Conservation (phyloP, 2,797 vertebrate genomes). For the Macropus fuliginosus region DNA sequence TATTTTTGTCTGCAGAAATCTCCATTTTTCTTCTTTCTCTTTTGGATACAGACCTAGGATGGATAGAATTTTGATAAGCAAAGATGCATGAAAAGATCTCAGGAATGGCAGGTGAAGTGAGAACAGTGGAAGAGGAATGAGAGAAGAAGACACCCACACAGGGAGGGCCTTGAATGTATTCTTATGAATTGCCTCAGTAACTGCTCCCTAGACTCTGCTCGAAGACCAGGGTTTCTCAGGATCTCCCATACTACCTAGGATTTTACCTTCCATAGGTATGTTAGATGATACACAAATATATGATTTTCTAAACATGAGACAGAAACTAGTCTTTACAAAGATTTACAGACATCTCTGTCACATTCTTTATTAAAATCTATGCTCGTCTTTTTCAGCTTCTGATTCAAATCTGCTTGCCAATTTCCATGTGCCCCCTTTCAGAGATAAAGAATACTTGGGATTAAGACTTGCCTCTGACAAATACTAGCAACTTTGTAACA, state of each 20-base stretch:
- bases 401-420: slow-evolving; percentile 4
- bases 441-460: neutral
- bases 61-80: neutral
- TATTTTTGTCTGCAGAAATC: neutral
- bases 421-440: neutral
- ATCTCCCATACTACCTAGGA: neutral
- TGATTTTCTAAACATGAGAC: neutral
- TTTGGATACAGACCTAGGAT: neutral
- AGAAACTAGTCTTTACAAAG: neutral
- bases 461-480: neutral
- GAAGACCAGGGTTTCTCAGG: neutral
- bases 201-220: neutral
- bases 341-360: slow-evolving; percentile 1
- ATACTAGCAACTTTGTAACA: neutral
- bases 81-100: neutral
- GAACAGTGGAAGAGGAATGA: neutral
- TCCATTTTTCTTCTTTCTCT: neutral
- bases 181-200: neutral
- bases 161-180: neutral
- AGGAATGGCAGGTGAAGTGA: neutral
- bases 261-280: neutral
- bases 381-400: neutral
- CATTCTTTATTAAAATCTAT: neutral
- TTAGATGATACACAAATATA: neutral
- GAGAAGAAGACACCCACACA: neutral